Percentiles rank a stretch among this genome's conserved stretches.
Evolutionary conservation across 1,140 invertebrate species (phyloP).

Genomic region (Octopus sinensis): DNA sequence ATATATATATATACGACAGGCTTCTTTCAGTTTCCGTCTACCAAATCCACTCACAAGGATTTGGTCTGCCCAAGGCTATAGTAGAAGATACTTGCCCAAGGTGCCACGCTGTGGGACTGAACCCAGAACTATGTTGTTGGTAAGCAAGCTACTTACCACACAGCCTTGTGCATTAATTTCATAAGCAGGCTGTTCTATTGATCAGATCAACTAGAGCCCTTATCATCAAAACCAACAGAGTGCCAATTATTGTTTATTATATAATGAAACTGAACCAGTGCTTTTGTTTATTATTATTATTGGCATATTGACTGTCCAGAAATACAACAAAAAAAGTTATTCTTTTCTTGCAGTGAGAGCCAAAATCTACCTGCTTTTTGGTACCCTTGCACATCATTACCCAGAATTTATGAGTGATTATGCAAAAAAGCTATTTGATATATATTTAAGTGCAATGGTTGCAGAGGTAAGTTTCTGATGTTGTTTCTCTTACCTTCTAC

Average conservation of each 20-base stretch:
- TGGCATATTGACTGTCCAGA: not conserved
- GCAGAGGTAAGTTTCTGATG: conserved; percentile 41
- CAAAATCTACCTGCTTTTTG: conserved; percentile 50
- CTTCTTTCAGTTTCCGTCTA: too few relatives aligned
- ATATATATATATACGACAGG: too few relatives aligned
- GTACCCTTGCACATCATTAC: conserved; percentile 50
- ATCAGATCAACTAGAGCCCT: not conserved
- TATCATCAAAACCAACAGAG: not conserved
- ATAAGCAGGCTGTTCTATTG: not conserved
- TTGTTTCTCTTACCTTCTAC: not conserved
- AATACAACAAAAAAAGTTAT: not conserved
- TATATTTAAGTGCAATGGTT: conserved; percentile 48
- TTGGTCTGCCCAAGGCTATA: too few relatives aligned
- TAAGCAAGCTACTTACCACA: too few relatives aligned
- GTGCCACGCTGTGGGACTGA: too few relatives aligned
- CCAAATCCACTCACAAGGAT: too few relatives aligned
- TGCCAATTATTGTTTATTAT: not conserved
- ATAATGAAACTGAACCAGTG: not conserved
- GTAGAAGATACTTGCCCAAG: too few relatives aligned
- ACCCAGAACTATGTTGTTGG: too few relatives aligned
- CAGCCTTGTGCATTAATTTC: too few relatives aligned
- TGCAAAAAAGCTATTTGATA: conserved; percentile 37
- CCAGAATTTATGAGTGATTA: conserved; percentile 49
- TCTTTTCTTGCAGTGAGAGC: conserved; percentile 46
- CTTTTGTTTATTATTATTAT: not conserved